phyloP scores from a whole-genome alignment of 1,140 invertebrate species.

The Aphidius ervi region DNA sequence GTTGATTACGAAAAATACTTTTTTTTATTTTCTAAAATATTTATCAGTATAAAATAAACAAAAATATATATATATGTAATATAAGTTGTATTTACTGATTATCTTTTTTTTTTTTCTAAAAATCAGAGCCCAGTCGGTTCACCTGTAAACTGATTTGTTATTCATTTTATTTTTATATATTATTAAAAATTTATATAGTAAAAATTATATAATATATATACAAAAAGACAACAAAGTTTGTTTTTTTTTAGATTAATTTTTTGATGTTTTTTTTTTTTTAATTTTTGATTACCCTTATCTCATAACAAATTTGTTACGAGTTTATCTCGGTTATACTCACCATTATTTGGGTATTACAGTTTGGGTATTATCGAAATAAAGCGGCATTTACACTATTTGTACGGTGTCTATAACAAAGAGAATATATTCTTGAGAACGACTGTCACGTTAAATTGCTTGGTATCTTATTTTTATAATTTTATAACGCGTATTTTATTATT shows the following conservation, averaged over 20 bases:
- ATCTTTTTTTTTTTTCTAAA: background rate
- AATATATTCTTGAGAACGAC: conserved; percentile 48
- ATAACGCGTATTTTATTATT: conserved; percentile 14
- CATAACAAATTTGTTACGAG: conserved; percentile 11
- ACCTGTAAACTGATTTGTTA: background rate
- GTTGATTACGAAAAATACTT: no score
- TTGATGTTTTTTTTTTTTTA: conserved; percentile 7
- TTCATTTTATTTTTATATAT: background rate
- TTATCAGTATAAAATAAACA: background rate
- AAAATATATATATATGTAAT: background rate
- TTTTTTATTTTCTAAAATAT: no score
- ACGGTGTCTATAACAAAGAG: conserved; percentile 54
- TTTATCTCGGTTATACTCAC: conserved; percentile 41
- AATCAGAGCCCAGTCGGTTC: background rate
- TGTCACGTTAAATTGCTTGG: conserved; percentile 26
- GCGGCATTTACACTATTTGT: conserved; percentile 53
- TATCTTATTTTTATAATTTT: conserved; percentile 13
- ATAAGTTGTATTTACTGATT: no score
- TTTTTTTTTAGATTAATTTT: conserved; percentile 4
- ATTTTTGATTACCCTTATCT: conserved; percentile 5
- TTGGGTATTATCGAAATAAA: conserved; percentile 52
- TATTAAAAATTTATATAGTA: background rate
- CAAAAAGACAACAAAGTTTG: conserved; percentile 14
- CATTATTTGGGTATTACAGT: conserved; percentile 46
- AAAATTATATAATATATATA: background rate